phyloP scores from a whole-genome alignment of 2,113 vertebrate genomes.

The Tonatia bakeri region DNA sequence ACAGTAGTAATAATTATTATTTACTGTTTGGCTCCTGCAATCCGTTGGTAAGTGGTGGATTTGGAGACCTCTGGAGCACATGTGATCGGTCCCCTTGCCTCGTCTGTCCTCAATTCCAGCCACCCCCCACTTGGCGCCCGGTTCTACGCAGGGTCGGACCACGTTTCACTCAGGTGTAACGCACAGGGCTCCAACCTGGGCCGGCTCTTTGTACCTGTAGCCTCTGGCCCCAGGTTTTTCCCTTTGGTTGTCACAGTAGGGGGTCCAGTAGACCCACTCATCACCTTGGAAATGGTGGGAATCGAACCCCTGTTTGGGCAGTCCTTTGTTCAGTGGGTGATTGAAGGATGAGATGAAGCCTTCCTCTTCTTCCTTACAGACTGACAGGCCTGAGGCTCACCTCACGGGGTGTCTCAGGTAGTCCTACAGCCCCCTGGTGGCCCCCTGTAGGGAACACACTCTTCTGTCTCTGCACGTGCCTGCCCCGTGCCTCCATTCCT shows the following conservation, averaged over 20 bases:
- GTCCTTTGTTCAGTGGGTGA: neutral
- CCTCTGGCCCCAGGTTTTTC: neutral
- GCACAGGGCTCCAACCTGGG: accelerated
- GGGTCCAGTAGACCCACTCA: accelerated
- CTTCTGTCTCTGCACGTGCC: no score
- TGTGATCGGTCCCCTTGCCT: neutral
- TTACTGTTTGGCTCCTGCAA: neutral
- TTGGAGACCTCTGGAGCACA: accelerated
- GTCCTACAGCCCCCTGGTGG: neutral
- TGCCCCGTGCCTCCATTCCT: accelerated
- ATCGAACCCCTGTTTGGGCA: no score
- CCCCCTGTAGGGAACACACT: accelerated
- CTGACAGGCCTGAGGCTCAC: neutral
- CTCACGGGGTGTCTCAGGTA: accelerated
- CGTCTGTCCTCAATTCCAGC: neutral
- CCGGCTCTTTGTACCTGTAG: accelerated
- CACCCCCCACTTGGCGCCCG: accelerated
- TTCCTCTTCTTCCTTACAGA: neutral
- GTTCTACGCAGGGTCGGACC: accelerated
- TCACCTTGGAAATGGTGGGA: neutral
- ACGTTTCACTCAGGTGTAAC: accelerated
- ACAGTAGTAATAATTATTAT: no score
- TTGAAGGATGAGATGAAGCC: accelerated
- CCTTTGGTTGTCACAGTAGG: neutral
- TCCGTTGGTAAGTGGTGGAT: neutral